These are phyloP conservation scores for Samia ricini DNA, from an alignment of 1,140 invertebrate species.

Conservation along the genomic window DNA sequence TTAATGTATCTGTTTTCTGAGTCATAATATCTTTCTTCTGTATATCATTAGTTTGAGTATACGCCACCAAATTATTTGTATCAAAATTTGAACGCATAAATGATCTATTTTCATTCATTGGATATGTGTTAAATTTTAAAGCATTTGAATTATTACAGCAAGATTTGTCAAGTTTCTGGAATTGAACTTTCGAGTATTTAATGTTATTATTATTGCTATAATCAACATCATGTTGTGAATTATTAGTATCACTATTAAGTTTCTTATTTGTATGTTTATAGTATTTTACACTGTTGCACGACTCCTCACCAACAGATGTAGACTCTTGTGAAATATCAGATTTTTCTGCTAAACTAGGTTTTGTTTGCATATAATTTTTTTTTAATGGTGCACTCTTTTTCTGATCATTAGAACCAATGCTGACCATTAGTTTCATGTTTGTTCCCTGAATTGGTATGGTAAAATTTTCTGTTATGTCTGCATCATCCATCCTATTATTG, in stretches of 20 bases:
- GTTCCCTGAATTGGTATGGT: conserved; percentile 61
- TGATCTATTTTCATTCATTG: conserved; percentile 39
- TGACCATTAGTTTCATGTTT: conserved; percentile 64
- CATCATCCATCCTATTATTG: neutral
- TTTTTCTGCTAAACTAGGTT: conserved; percentile 17
- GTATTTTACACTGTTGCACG: conserved; percentile 50
- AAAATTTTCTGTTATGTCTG: conserved; percentile 29
- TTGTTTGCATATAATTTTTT: neutral
- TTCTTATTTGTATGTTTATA: neutral
- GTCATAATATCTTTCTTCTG: conserved; percentile 2
- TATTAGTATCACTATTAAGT: neutral
- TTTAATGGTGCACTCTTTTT: neutral
- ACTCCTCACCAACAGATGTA: conserved; percentile 46
- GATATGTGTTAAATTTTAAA: conserved; percentile 50
- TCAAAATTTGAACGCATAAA: conserved; percentile 50
- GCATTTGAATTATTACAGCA: neutral
- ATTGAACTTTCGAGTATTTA: conserved; percentile 11
- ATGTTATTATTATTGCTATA: conserved; percentile 8
- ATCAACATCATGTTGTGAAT: neutral
- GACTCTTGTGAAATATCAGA: conserved; percentile 29
- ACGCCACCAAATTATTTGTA: conserved; percentile 30
- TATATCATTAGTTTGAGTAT: conserved; percentile 17
- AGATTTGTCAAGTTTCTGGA: neutral
- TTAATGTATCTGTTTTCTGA: neutral
- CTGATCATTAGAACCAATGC: conserved; percentile 33